phyloP scores from a whole-genome alignment of 2,888 invertebrate species.

The Melieria picta region DNA sequence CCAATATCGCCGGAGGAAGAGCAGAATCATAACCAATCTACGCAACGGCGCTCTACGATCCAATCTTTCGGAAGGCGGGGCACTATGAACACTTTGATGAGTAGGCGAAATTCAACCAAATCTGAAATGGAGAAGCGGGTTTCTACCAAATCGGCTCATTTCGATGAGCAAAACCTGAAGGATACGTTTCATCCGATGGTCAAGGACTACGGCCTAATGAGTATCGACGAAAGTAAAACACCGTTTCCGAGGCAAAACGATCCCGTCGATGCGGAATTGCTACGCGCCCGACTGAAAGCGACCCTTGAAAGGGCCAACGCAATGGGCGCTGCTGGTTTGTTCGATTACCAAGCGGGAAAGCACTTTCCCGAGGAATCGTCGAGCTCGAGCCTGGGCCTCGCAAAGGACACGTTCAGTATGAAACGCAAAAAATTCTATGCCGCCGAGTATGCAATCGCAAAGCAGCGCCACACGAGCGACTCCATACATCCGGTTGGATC shows the following conservation, averaged over 20 bases:
- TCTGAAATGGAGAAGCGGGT: no score
- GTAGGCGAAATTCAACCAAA: no score
- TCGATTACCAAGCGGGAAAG: neutral
- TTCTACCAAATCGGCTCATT: slow-evolving; percentile 33
- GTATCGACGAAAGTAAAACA: slow-evolving; percentile 41
- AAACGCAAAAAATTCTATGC: slow-evolving; percentile 28
- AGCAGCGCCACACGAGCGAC: slow-evolving; percentile 23
- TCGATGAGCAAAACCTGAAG: slow-evolving; percentile 44
- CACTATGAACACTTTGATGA: no score
- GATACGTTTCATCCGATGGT: slow-evolving; percentile 37
- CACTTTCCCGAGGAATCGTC: neutral
- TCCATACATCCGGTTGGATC: slow-evolving; percentile 1
- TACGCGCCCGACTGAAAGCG: slow-evolving; percentile 27
- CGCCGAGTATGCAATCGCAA: slow-evolving; percentile 28
- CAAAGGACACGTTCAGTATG: slow-evolving; percentile 22
- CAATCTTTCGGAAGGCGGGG: no score
- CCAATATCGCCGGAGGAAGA: no score
- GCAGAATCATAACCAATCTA: no score
- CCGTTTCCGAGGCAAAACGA: slow-evolving; percentile 39
- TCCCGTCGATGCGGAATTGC: slow-evolving; percentile 33
- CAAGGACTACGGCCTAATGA: slow-evolving; percentile 44
- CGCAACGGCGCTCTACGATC: no score
- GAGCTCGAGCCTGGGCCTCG: neutral
- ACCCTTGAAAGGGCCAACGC: neutral
- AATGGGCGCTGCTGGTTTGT: no score